phyloP scores from a whole-genome alignment of 2,113 vertebrate genomes.

The Plotosus lineatus region DNA sequence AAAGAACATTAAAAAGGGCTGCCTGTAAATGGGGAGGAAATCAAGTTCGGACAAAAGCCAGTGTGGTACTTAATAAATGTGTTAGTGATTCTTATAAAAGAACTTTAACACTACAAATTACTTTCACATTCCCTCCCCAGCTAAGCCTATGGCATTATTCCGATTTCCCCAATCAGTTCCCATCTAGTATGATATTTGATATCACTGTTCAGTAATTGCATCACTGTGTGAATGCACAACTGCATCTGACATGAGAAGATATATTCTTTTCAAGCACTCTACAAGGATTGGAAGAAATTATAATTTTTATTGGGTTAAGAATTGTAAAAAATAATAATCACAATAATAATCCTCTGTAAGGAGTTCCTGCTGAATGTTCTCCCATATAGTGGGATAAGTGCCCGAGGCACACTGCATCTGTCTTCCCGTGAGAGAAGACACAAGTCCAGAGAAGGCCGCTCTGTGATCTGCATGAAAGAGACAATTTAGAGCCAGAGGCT shows the following conservation, averaged over 20 bases:
- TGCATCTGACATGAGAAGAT: conserved; percentile 21
- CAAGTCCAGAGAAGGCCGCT: conserved; percentile 41
- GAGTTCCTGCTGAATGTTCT: conserved; percentile 27
- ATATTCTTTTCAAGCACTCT: conserved; percentile 22
- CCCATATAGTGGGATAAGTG: conserved; percentile 36
- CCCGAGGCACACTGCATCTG: conserved; percentile 46
- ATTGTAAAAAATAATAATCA: not conserved
- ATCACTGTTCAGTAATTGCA: not conserved
- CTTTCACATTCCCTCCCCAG: conserved; percentile 20
- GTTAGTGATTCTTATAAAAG: not conserved
- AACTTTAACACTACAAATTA: conserved; percentile 9
- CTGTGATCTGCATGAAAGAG: conserved; percentile 49
- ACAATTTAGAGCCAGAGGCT: conserved; percentile 35
- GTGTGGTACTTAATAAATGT: not conserved
- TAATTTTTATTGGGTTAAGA: conserved; percentile 4
- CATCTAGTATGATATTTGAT: not conserved
- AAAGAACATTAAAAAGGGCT: conserved; percentile 50
- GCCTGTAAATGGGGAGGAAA: conserved; percentile 29
- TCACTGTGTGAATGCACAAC: not conserved
- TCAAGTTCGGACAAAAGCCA: not conserved
- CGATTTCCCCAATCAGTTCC: not conserved
- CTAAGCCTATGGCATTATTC: not conserved
- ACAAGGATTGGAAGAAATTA: conserved; percentile 23
- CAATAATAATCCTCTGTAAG: conserved; percentile 11
- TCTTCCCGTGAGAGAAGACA: conserved; percentile 39